A percentile compares a stretch with the other conserved stretches of the same genome.
phyloP scores from a whole-genome alignment of 2,113 vertebrate species.

The Amblyopsis rosae region DNA sequence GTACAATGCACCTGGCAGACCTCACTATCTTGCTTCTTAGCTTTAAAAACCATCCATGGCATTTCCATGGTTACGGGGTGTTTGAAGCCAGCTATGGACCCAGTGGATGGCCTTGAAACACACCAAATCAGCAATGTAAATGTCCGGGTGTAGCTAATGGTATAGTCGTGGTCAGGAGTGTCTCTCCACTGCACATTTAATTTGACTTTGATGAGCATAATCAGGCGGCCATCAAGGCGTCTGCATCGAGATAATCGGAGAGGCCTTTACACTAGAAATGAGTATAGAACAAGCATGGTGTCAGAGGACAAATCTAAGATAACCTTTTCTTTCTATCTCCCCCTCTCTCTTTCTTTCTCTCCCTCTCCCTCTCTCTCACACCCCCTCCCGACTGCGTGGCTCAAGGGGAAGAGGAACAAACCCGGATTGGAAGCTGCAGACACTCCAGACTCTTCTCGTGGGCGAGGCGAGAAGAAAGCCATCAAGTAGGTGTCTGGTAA shows the following conservation, averaged over 20 bases:
- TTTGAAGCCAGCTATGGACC: conserved; percentile 60
- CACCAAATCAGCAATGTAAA: conserved; percentile 67
- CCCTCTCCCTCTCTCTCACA: conserved; percentile 23
- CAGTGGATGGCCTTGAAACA: conserved; percentile 59
- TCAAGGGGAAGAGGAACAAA: conserved; percentile 94
- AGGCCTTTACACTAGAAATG: conserved; percentile 50
- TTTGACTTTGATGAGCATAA: conserved; percentile 73
- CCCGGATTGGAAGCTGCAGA: conserved; percentile 91
- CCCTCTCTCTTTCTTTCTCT: neutral
- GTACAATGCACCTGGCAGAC: conserved; percentile 42
- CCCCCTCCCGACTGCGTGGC: conserved; percentile 16
- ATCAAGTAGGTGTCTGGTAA: conserved; percentile 92
- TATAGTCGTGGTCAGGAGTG: conserved; percentile 60
- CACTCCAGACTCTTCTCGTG: conserved; percentile 91
- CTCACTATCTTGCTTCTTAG: conserved; percentile 27
- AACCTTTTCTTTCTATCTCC: conserved; percentile 56
- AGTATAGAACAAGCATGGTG: conserved; percentile 45
- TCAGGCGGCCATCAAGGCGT: conserved; percentile 59
- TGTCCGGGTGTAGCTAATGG: conserved; percentile 59
- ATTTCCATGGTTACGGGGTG: conserved; percentile 67
- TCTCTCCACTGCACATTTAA: conserved; percentile 62
- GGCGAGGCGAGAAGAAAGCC: conserved; percentile 95
- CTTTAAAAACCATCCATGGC: conserved; percentile 56
- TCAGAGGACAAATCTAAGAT: conserved; percentile 52
- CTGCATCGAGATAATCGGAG: conserved; percentile 61